Evolutionary conservation across 2,113 vertebrate genomes (phyloP).

Genomic region (Mellivora capensis): DNA sequence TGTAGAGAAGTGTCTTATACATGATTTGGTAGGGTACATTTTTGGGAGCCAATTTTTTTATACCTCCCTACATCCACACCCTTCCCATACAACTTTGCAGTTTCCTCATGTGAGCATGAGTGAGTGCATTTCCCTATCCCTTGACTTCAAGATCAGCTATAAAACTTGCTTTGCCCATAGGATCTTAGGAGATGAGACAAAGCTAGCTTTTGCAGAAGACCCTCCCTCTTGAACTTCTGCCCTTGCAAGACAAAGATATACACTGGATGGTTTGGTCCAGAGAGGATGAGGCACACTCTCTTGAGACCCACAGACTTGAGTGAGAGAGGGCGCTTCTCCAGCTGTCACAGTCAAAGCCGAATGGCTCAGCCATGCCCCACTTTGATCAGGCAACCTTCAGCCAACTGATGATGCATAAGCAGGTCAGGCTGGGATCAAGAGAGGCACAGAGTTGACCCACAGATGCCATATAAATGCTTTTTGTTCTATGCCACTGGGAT

Average conservation of each 20-base stretch:
- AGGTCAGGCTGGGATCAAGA: background rate
- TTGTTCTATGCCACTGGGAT: background rate
- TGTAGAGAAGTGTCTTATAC: background rate
- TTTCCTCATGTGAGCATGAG: fast-evolving
- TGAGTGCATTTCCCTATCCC: background rate
- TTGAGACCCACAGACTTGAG: background rate
- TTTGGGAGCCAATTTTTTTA: background rate
- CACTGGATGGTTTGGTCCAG: background rate
- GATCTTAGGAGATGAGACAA: background rate
- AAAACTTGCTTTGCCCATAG: background rate
- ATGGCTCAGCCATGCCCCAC: background rate
- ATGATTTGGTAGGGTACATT: background rate
- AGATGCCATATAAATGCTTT: background rate
- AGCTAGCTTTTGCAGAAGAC: background rate
- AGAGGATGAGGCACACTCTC: background rate
- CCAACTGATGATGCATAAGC: background rate
- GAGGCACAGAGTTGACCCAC: background rate
- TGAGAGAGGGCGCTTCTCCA: background rate
- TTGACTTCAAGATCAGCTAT: background rate
- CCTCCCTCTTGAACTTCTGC: background rate
- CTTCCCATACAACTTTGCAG: background rate
- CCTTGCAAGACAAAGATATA: background rate
- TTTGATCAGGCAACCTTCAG: background rate
- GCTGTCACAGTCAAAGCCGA: background rate
- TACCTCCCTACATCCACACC: background rate